phyloP scores from a whole-genome alignment of 2,113 vertebrate species.

The Pycnonotus jocosus region DNA sequence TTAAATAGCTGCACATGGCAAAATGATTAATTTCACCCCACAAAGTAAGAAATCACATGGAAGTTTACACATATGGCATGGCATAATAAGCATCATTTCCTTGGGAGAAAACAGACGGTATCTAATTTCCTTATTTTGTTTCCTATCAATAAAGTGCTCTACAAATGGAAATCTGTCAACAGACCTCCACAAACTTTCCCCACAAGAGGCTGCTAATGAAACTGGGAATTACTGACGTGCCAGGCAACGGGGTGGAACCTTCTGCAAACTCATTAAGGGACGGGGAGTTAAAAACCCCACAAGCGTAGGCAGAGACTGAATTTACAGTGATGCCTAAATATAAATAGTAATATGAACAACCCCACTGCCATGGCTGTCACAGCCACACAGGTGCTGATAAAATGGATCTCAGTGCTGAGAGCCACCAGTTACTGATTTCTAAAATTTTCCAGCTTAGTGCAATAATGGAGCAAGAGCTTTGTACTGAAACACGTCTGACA shows the following conservation, averaged over 20 bases:
- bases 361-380: background rate
- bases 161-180: background rate
- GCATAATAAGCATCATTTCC: background rate
- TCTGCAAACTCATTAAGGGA: background rate
- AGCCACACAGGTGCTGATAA: background rate
- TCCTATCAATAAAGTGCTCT: background rate
- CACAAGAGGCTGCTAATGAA: background rate
- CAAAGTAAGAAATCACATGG: background rate
- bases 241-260: accelerated
- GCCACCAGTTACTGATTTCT: background rate
- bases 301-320: background rate
- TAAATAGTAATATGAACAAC: background rate
- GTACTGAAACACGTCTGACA: accelerated
- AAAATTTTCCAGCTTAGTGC: background rate
- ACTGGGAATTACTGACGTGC: background rate
- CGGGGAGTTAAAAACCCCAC: background rate
- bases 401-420: background rate
- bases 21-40: background rate
- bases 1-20: background rate
- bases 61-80: background rate
- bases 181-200: background rate
- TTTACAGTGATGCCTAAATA: background rate
- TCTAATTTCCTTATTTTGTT: background rate
- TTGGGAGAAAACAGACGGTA: background rate
- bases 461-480: background rate